Percentiles rank a stretch among this genome's conserved stretches.
Conservation (phyloP, 2,888 invertebrate genomes). For the Chesias legatella region DNA sequence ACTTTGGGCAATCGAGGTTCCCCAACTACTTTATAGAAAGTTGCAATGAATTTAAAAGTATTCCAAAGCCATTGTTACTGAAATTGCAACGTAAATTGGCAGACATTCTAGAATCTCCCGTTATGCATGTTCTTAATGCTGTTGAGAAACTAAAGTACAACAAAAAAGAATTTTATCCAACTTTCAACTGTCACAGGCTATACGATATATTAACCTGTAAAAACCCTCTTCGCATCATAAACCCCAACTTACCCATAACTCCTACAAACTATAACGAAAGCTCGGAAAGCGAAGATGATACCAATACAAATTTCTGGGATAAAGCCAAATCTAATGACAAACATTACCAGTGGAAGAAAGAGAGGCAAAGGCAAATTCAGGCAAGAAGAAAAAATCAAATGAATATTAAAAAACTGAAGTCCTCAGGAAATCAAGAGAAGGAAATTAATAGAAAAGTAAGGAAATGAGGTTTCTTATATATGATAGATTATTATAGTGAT, state of each 20-base stretch:
- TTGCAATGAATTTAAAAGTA: constrained; percentile 86
- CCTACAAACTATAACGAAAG: constrained; percentile 43
- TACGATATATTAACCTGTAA: constrained; percentile 80
- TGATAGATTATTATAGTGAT: too few species aligned
- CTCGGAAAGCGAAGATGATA: constrained; percentile 65
- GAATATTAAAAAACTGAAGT: constrained; percentile 48
- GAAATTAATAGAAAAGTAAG: constrained; percentile 81
- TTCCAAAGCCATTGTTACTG: constrained; percentile 82
- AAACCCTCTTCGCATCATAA: constrained; percentile 72
- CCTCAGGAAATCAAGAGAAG: constrained; percentile 43
- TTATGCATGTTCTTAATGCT: constrained; percentile 85
- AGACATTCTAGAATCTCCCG: constrained; percentile 85
- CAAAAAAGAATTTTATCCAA: constrained; percentile 82
- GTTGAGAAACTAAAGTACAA: constrained; percentile 84
- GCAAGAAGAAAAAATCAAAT: constrained; percentile 54
- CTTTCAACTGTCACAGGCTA: constrained; percentile 80
- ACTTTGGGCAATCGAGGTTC: constrained; percentile 81
- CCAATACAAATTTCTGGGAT: constrained; percentile 63
- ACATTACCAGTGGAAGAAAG: constrained; percentile 72
- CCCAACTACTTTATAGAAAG: constrained; percentile 87
- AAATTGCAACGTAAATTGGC: constrained; percentile 84
- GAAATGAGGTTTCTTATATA: constrained; percentile 22
- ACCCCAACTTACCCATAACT: constrained; percentile 58
- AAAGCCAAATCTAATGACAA: constrained; percentile 74
- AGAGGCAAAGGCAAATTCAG: constrained; percentile 60